A percentile compares a stretch with the other conserved stretches of the same genome.
phyloP scores from a whole-genome alignment of 1,140 invertebrate genomes.

The Pseudomyrmex flavicornis region DNA sequence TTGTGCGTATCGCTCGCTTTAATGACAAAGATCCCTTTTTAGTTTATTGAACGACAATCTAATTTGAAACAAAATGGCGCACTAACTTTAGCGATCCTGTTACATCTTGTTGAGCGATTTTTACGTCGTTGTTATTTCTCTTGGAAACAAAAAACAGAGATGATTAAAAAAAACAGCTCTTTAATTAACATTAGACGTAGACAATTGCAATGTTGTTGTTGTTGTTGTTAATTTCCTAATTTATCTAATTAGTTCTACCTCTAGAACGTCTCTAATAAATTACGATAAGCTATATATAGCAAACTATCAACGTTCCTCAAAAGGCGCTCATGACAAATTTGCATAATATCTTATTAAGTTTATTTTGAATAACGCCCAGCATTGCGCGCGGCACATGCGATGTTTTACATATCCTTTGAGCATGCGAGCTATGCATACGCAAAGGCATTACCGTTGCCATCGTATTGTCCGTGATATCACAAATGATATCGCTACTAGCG shows the following conservation, averaged over 20 bases:
- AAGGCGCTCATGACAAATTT: neutral
- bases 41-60: slow-evolving; percentile 8
- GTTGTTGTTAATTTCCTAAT: no score
- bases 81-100: neutral
- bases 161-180: no score
- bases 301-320: no score
- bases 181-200: no score
- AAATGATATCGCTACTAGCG: slow-evolving; percentile 18
- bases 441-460: slow-evolving; percentile 18
- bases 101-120: neutral
- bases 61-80: neutral
- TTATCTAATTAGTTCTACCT: neutral
- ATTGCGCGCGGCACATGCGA: neutral
- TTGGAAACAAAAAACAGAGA: neutral
- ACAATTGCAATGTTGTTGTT: no score
- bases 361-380: neutral
- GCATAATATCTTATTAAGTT: neutral
- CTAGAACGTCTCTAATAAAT: neutral
- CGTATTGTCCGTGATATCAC: slow-evolving; percentile 12
- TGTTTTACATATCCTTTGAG: slow-evolving; percentile 1
- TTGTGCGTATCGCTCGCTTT: slow-evolving; percentile 11
- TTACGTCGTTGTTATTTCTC: neutral
- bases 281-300: neutral
- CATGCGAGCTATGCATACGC: neutral
- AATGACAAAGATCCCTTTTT: slow-evolving; percentile 16